Evolutionary conservation across 2,113 vertebrate genomes (phyloP).

Genomic region (Tragelaphus scriptus): DNA sequence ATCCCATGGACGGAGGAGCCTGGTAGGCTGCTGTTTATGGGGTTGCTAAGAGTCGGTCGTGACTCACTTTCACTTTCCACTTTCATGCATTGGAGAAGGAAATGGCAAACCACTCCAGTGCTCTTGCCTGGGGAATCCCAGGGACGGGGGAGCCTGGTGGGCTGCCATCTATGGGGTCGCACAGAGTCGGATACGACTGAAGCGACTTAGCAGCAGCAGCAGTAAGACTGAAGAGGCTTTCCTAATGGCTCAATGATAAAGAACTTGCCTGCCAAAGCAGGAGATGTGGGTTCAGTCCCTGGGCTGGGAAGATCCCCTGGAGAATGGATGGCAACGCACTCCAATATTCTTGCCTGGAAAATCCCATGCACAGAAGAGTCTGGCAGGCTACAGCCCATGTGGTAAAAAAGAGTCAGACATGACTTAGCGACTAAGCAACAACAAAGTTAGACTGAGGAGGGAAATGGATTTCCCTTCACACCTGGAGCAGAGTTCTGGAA

Average conservation of each 20-base stretch:
- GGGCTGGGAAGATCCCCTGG: background rate
- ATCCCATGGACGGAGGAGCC: no score
- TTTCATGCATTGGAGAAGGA: no score
- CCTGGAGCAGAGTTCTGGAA: background rate
- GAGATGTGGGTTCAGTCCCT: background rate
- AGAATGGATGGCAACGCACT: background rate
- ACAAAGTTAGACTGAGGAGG: background rate
- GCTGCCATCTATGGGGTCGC: no score
- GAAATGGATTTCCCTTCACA: background rate
- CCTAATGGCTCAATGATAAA: background rate
- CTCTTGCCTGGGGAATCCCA: no score
- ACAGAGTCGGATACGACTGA: no score
- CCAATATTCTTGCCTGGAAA: background rate
- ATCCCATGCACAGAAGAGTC: background rate
- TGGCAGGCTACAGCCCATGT: background rate
- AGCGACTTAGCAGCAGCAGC: no score
- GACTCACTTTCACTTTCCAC: no score
- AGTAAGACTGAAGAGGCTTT: background rate
- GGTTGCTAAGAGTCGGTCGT: accelerated
- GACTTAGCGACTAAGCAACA: background rate
- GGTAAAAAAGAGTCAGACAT: background rate
- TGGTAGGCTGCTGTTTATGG: no score
- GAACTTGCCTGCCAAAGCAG: background rate
- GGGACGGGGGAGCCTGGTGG: no score
- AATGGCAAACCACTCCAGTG: no score